These are phyloP conservation scores for Margaritifera margaritifera DNA, from an alignment of 2,888 invertebrate species.

Conservation along the genomic window DNA sequence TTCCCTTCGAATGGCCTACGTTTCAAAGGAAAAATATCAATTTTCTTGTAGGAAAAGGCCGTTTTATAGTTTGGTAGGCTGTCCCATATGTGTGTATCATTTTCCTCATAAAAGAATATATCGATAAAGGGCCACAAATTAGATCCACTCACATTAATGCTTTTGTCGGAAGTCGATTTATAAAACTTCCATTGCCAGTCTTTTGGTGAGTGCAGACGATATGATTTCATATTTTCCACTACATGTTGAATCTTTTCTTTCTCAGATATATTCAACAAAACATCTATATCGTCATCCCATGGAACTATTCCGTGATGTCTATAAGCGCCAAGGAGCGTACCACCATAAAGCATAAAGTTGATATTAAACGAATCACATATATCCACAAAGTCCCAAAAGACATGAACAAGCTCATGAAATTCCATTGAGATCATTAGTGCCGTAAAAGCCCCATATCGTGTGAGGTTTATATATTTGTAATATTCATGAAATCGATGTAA, in stretches of 20 bases:
- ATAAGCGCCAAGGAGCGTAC: constrained; percentile 39
- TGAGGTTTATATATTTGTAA: constrained; percentile 2
- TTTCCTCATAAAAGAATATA: constrained; percentile 28
- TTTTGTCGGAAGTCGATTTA: not conserved
- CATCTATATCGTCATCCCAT: constrained; percentile 51
- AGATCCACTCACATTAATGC: no score
- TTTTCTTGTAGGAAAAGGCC: constrained; percentile 18
- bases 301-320: constrained; percentile 44
- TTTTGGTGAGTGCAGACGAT: constrained; percentile 15
- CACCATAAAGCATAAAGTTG: constrained; percentile 41
- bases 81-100: constrained; percentile 34
- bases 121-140: constrained; percentile 34
- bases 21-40: constrained; percentile 26
- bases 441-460: constrained; percentile 24
- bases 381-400: constrained; percentile 15
- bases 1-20: constrained; percentile 17
- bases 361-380: constrained; percentile 20
- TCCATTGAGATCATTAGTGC: constrained; percentile 17
- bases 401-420: constrained; percentile 12
- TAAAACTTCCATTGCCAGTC: constrained; percentile 45
- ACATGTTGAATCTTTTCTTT: constrained; percentile 11
- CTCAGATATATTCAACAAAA: constrained; percentile 35
- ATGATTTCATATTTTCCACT: constrained; percentile 15
- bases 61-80: constrained; percentile 18
- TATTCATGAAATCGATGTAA: no score